Percentiles rank a stretch among this genome's conserved stretches.
Evolutionary conservation across 2,113 vertebrate species (phyloP).

Genomic region (Tor tambroides): DNA sequence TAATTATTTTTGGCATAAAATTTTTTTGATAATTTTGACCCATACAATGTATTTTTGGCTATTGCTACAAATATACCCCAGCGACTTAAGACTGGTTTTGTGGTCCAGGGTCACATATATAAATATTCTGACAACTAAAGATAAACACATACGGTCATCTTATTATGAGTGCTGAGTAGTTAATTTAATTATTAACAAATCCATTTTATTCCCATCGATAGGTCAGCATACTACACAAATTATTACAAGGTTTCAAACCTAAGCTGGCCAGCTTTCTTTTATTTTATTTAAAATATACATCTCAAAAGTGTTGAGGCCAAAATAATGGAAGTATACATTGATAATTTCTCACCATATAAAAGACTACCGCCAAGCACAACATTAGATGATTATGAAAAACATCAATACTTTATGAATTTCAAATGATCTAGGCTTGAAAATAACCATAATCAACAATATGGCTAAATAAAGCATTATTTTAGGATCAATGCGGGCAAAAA

Average conservation of each 20-base stretch:
- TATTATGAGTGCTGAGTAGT: too few species aligned
- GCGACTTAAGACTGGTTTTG: too few species aligned
- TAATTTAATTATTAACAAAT: too few species aligned
- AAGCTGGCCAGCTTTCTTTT: neutral
- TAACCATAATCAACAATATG: constrained; percentile 71
- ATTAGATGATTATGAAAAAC: constrained; percentile 60
- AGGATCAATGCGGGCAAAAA: constrained; percentile 70
- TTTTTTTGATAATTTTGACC: too few species aligned
- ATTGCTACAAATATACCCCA: too few species aligned
- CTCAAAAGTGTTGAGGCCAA: too few species aligned
- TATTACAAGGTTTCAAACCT: neutral
- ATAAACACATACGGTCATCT: too few species aligned
- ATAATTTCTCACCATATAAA: constrained; percentile 57
- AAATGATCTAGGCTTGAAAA: constrained; percentile 61
- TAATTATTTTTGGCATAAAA: too few species aligned
- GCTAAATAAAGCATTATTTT: constrained; percentile 68
- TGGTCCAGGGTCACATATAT: too few species aligned
- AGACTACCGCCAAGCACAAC: constrained; percentile 54
- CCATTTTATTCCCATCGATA: neutral
- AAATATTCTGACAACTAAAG: too few species aligned
- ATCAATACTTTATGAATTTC: constrained; percentile 78
- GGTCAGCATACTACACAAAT: neutral
- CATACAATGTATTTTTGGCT: too few species aligned
- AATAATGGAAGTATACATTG: constrained; percentile 45
- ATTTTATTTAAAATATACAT: too few species aligned